Base-by-base conservation (phyloP, 2,797 vertebrate species). In the Brachymystax lenok region DNA sequence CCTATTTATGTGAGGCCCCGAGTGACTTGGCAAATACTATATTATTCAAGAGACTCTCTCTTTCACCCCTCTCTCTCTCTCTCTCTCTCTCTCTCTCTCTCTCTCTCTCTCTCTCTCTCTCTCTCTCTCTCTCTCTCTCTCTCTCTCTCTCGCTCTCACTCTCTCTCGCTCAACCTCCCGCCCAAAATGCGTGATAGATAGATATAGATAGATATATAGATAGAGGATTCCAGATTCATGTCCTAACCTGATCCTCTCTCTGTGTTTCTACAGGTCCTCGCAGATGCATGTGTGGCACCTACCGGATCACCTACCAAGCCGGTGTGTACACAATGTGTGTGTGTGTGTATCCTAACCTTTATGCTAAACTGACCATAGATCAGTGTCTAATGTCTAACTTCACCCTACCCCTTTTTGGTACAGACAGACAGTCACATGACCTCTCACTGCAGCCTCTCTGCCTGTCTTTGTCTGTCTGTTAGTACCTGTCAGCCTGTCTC, bases 221-320 rank as follows among this genome's bases (percentile, higher is more conserved):
- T 14, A 4, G 24, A 24, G 24, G 24, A 24, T 24, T 24, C 24
- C 1, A 19, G 54, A n/a, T 59, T 59, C 19, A 5, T 59, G 54
- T 59, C 6, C 54, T 59, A 59, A 59, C 54, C 54, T 59, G 54
- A 59, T 59, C 54, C 69, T 80, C 64, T 87, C 3, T 87, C 74
- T 76, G 27, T 81, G 52, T 27, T 0, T 28, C 52, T 3, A 2
- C 89, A 93, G 92, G 91, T 92, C n/a, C 54, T 59, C 0, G 54
- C 54, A 1, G 54, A 59, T 59, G 54, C 54, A 2, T 59, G 54
- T n/a, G 6, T 59, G 54, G 54, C 54, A 59, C 54, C 54, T 59
- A 59, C 54, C 14, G 54, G 54, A 59, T 59, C 54, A n/a, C 54
- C 54, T n/a, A 59, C 19, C 54, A 59, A 59, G 54, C 54, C 54